phyloP scores from a whole-genome alignment of 2,888 invertebrate genomes.

The Sinohyriopsis cumingii region DNA sequence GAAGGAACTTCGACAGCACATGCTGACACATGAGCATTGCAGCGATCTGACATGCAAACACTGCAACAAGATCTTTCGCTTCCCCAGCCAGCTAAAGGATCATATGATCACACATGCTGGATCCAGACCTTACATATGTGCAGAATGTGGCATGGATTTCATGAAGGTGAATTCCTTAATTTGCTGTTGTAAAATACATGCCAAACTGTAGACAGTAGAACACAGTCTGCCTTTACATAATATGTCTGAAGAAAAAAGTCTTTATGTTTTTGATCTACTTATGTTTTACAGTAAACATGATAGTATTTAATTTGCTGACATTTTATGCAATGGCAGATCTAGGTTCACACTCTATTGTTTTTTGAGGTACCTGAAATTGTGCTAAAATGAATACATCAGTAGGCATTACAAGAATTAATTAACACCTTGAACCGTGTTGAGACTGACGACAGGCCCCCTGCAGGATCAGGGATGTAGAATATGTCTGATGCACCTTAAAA shows the following conservation, averaged over 20 bases:
- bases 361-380: too few relatives aligned
- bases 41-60: slow-evolving; percentile 59
- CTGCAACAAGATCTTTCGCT: slow-evolving; percentile 62
- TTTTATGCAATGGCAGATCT: too few relatives aligned
- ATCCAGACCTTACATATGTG: slow-evolving; percentile 68
- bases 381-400: too few relatives aligned
- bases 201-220: not conserved
- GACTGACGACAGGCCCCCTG: too few relatives aligned
- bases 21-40: slow-evolving; percentile 48
- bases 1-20: slow-evolving; percentile 56
- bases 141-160: slow-evolving; percentile 72
- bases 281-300: too few relatives aligned
- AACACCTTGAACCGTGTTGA: too few relatives aligned
- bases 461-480: too few relatives aligned
- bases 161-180: slow-evolving; percentile 63
- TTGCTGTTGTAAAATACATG: not conserved
- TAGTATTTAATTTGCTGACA: too few relatives aligned
- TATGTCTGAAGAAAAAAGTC: not conserved
- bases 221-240: not conserved
- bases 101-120: slow-evolving; percentile 69
- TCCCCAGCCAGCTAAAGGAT: slow-evolving; percentile 72
- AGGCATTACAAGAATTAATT: too few relatives aligned
- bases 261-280: not conserved
- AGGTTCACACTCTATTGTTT: too few relatives aligned
- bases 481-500: too few relatives aligned